A percentile compares a stretch with the other conserved stretches of the same genome.
Evolutionary conservation across 1,140 invertebrate species (phyloP).

Genomic region (Potamilus streckersoni): DNA sequence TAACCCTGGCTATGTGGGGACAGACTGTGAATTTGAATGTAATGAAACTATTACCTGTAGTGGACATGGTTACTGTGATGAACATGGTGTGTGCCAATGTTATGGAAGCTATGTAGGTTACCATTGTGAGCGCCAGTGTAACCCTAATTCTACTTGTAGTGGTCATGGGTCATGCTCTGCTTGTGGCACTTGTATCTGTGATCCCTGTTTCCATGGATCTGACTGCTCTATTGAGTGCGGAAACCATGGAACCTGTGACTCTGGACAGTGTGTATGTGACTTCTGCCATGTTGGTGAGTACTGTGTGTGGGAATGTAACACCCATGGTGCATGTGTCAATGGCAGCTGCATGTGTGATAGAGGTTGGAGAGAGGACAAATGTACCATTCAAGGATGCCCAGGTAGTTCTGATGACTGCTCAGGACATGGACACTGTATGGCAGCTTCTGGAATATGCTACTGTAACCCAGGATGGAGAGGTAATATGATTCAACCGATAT

Average conservation of each 20-base stretch:
- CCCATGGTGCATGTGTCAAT: conserved; percentile 41
- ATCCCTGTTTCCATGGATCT: conserved; percentile 53
- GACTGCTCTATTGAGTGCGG: conserved; percentile 48
- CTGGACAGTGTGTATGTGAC: conserved; percentile 50
- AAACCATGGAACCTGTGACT: conserved; percentile 44
- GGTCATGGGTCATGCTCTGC: conserved; percentile 48
- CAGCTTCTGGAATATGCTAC: conserved; percentile 45
- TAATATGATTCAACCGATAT: conserved; percentile 8
- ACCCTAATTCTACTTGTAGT: conserved; percentile 39
- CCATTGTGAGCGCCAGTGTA: conserved; percentile 48
- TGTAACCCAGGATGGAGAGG: conserved; percentile 57
- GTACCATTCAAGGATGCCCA: conserved; percentile 48
- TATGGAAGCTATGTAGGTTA: conserved; percentile 46
- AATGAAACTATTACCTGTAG: conserved; percentile 29
- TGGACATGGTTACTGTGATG: conserved; percentile 44
- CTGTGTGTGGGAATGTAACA: conserved; percentile 54
- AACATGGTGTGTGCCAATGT: conserved; percentile 46
- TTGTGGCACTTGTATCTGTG: conserved; percentile 49
- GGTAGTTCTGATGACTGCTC: conserved; percentile 36
- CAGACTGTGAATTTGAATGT: conserved; percentile 49
- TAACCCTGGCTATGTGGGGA: conserved; percentile 38
- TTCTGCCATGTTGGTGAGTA: conserved; percentile 47
- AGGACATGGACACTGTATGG: conserved; percentile 52
- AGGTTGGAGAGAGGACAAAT: conserved; percentile 46
- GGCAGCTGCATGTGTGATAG: conserved; percentile 43